Evolutionary conservation across 2,113 vertebrate genomes (phyloP).

Genomic region (Scomber scombrus): DNA sequence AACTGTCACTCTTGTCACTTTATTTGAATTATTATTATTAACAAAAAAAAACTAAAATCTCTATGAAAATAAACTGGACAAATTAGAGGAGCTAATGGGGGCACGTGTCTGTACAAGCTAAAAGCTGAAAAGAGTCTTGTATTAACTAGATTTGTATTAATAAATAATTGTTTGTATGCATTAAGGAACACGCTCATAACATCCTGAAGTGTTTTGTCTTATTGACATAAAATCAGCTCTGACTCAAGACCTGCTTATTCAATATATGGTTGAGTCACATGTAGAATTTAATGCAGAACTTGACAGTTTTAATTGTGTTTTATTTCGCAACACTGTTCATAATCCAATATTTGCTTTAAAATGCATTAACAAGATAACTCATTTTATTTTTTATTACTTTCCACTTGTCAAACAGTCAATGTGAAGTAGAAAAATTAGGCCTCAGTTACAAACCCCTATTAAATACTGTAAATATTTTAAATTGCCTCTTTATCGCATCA

Average conservation of each 20-base stretch:
- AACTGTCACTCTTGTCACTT: slow-evolving; percentile 36
- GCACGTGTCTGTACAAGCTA: too few relatives aligned
- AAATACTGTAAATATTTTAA: too few relatives aligned
- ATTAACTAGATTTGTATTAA: background rate
- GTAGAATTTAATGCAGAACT: background rate
- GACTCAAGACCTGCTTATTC: too few relatives aligned
- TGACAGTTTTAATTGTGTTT: background rate
- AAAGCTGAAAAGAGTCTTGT: background rate
- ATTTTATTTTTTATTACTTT: background rate
- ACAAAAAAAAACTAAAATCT: too few relatives aligned
- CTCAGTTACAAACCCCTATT: background rate
- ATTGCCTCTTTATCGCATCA: background rate
- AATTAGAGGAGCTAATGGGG: too few relatives aligned
- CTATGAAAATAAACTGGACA: too few relatives aligned
- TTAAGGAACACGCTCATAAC: background rate
- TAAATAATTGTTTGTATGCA: background rate
- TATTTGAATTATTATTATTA: background rate
- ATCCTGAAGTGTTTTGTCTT: too few relatives aligned
- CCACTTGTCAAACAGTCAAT: too few relatives aligned
- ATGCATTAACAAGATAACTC: background rate
- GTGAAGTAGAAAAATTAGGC: too few relatives aligned
- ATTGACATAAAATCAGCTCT: too few relatives aligned
- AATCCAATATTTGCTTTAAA: background rate
- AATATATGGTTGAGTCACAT: too few relatives aligned
- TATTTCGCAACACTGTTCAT: background rate